phyloP scores from a whole-genome alignment of 2,797 vertebrate genomes.

The Spinus olivaceus region DNA sequence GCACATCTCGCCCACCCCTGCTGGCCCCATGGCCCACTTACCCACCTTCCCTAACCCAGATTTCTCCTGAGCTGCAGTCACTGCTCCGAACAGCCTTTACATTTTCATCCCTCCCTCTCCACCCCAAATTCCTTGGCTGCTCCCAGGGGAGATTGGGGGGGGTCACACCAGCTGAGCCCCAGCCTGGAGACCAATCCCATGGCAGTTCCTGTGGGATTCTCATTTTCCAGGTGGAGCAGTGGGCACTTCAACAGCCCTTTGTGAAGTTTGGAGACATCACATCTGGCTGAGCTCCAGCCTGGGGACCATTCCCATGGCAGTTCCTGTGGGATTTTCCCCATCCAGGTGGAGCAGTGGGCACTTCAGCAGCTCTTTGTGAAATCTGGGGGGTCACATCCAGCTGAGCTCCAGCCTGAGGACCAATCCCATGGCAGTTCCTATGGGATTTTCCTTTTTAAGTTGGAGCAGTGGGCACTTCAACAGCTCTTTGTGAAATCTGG shows the following conservation, averaged over 20 bases:
- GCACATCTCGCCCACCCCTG: background rate
- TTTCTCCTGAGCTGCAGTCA: background rate
- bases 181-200: background rate
- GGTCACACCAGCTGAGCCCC: background rate
- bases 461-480: too few relatives aligned
- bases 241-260: rapidly evolving
- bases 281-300: rapidly evolving
- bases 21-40: background rate
- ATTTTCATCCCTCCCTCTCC: background rate
- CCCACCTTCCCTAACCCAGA: background rate
- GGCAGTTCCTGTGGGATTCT: background rate
- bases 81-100: background rate
- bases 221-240: rapidly evolving
- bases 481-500: rapidly evolving
- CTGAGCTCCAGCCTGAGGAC: too few relatives aligned
- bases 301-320: rapidly evolving
- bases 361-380: rapidly evolving
- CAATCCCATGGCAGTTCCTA: background rate
- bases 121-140: too few relatives aligned
- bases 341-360: too few relatives aligned
- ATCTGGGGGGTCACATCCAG: rapidly evolving
- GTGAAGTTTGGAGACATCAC: rapidly evolving
- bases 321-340: background rate
- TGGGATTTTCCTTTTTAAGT: rapidly evolving
- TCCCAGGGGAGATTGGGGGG: rapidly evolving